Evolutionary conservation across 2,797 vertebrate species (phyloP).

Genomic region (Halcyon smyrnensis): DNA sequence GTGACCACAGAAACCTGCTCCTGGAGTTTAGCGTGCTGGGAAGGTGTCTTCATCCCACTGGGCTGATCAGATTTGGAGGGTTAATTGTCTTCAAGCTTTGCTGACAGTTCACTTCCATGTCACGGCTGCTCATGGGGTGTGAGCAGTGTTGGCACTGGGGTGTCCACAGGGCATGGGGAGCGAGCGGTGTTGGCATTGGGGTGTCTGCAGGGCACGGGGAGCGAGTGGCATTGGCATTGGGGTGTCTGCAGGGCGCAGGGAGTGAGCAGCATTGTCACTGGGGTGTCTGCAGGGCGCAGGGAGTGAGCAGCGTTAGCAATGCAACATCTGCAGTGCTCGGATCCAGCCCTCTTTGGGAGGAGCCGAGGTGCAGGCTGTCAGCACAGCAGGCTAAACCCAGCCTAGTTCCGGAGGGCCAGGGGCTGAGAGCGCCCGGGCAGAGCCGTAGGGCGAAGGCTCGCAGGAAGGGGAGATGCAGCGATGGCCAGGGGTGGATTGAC

Average conservation of each 20-base stretch:
- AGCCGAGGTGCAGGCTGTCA: neutral
- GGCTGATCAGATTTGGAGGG: neutral
- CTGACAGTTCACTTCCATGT: neutral
- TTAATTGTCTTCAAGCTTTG: neutral
- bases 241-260: no score
- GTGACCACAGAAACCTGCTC: neutral
- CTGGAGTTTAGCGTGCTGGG: neutral
- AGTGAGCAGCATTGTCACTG: no score
- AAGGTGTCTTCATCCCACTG: neutral
- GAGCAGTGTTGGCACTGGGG: no score
- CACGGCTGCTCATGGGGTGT: neutral
- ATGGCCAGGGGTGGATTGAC: neutral
- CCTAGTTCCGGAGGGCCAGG: neutral
- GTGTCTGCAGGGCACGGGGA: neutral
- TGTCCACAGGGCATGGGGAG: no score
- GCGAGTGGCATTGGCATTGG: neutral
- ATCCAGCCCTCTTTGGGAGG: neutral
- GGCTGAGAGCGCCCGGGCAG: neutral
- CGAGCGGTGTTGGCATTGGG: no score
- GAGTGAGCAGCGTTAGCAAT: neutral
- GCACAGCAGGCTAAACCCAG: neutral
- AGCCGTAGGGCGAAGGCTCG: rapidly evolving
- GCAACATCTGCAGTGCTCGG: neutral
- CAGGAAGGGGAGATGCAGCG: neutral
- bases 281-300: neutral